phyloP scores from a whole-genome alignment of 2,113 vertebrate species.

The Pituophis catenifer region DNA sequence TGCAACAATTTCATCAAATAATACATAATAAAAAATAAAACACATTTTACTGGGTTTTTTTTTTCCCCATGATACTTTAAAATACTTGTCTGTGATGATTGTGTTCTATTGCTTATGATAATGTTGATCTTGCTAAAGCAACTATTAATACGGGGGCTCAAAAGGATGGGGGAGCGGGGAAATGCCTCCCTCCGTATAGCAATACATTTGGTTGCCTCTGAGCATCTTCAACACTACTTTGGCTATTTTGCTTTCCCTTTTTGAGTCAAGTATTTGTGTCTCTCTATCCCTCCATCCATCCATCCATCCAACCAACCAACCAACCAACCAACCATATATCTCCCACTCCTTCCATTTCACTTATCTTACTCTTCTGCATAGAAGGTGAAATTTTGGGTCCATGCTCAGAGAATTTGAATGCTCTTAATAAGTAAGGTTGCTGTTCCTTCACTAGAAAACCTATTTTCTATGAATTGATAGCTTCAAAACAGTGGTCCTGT shows the following conservation, averaged over 20 bases:
- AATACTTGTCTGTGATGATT: neutral
- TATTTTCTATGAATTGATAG: neutral
- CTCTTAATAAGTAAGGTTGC: neutral
- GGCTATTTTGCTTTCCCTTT: neutral
- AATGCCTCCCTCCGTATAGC: neutral
- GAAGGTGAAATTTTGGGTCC: neutral
- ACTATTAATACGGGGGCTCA: constrained; percentile 29
- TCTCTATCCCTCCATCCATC: neutral
- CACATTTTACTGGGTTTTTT: neutral
- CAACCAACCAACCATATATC: neutral
- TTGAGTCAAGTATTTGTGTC: neutral
- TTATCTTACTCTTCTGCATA: neutral
- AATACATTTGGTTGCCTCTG: neutral
- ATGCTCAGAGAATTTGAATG: neutral
- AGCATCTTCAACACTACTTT: neutral
- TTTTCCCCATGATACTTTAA: neutral
- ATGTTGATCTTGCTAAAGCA: neutral
- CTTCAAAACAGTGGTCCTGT: neutral
- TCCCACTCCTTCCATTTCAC: neutral
- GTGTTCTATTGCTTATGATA: neutral
- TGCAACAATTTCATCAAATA: neutral
- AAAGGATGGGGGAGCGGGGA: neutral
- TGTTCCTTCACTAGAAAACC: neutral
- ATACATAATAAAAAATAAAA: neutral
- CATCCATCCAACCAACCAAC: too few relatives aligned